phyloP scores from a whole-genome alignment of 2,888 invertebrate genomes.

The Phengaris arion region DNA sequence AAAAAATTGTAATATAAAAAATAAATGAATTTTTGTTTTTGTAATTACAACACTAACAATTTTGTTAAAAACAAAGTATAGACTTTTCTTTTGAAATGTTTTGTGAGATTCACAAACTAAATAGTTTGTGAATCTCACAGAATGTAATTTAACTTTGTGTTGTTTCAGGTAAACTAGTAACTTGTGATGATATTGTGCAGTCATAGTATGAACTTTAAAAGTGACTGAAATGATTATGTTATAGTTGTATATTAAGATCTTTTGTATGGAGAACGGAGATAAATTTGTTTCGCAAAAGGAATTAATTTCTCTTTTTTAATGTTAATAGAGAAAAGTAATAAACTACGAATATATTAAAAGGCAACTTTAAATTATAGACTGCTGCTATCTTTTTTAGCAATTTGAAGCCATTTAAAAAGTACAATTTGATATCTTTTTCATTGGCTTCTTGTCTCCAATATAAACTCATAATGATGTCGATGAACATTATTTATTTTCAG shows the following conservation, averaged over 20 bases:
- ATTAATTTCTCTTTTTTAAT: background rate
- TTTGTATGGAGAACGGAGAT: conserved; percentile 16
- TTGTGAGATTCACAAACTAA: background rate
- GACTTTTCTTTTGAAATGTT: background rate
- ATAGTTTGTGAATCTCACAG: background rate
- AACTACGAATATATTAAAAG: background rate
- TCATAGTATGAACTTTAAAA: conserved; percentile 26
- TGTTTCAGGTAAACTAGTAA: conserved; percentile 22
- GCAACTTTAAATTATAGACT: background rate
- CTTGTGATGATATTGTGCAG: conserved; percentile 7
- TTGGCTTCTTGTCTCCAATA: background rate
- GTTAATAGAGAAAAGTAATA: background rate
- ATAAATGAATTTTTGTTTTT: too few relatives aligned
- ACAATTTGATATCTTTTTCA: background rate
- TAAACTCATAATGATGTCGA: background rate
- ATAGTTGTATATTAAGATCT: conserved; percentile 10
- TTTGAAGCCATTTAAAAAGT: background rate
- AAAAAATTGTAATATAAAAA: too few relatives aligned
- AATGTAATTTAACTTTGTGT: background rate
- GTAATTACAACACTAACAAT: too few relatives aligned
- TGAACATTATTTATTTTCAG: background rate
- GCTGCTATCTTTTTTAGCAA: background rate
- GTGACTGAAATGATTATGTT: conserved; percentile 21
- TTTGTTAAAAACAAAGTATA: too few relatives aligned
- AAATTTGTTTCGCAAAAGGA: background rate